Evolutionary conservation across 2,888 invertebrate genomes (phyloP).

Genomic region (Dicycla oo): DNA sequence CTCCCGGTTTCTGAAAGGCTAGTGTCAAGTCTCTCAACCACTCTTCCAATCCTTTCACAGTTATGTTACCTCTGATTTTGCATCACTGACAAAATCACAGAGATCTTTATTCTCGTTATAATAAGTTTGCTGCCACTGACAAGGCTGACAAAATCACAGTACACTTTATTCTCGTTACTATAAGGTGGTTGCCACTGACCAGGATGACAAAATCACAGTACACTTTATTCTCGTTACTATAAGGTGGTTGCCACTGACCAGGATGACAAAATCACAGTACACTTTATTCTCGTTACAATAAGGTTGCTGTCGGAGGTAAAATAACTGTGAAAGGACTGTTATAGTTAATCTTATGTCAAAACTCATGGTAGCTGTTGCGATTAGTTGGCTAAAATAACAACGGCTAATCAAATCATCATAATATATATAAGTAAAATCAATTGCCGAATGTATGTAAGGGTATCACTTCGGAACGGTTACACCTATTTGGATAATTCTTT

Average conservation of each 20-base stretch:
- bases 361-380: not conserved
- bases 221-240: not conserved
- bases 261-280: not conserved
- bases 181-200: not conserved
- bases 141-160: not conserved
- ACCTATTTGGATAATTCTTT: too few relatives aligned
- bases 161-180: not conserved
- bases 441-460: too few relatives aligned
- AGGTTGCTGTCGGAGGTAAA: not conserved
- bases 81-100: not conserved
- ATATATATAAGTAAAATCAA: too few relatives aligned
- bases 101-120: not conserved
- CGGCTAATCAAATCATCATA: not conserved
- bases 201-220: not conserved
- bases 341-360: not conserved
- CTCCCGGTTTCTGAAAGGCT: too few relatives aligned
- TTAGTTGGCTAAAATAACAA: not conserved
- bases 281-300: not conserved
- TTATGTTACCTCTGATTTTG: not conserved
- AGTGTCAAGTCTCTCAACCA: not conserved
- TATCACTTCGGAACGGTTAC: too few relatives aligned
- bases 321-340: not conserved
- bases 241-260: not conserved
- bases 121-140: not conserved
- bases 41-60: not conserved